Conservation (phyloP, 2,888 invertebrate genomes). For the Serripes groenlandicus region DNA sequence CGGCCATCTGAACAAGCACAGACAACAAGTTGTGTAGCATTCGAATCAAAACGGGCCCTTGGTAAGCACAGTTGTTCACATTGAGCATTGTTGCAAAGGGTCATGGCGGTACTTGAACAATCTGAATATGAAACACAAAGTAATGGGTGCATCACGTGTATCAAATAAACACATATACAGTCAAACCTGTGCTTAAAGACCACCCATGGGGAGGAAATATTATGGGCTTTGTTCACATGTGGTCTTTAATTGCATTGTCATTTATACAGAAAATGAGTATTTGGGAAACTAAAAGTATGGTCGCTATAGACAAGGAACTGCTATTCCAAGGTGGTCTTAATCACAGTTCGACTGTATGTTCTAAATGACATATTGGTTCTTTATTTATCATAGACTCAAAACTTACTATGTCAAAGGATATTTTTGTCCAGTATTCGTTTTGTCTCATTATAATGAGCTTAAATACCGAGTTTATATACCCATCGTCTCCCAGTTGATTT, state of each 20-base stretch:
- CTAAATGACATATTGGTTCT: too few species aligned
- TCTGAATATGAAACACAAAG: neutral
- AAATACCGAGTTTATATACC: too few species aligned
- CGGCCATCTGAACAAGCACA: neutral
- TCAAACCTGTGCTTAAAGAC: neutral
- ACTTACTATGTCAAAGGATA: too few species aligned
- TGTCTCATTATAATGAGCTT: too few species aligned
- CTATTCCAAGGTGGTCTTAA: too few species aligned
- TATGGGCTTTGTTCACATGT: neutral
- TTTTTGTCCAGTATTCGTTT: too few species aligned
- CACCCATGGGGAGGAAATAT: neutral
- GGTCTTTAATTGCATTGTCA: neutral
- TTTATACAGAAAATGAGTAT: neutral
- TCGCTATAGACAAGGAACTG: too few species aligned
- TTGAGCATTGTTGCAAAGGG: neutral
- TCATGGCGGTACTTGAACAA: neutral
- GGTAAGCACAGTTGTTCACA: conserved; percentile 2
- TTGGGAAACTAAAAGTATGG: neutral
- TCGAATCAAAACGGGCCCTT: neutral
- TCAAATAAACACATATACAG: too few species aligned
- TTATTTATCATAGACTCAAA: too few species aligned
- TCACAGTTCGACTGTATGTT: too few species aligned
- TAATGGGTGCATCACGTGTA: neutral
- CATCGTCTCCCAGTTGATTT: too few species aligned
- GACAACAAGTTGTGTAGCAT: neutral